Conservation (phyloP, 2,113 vertebrate genomes). For the Calyptommatus sinebrachiatus region DNA sequence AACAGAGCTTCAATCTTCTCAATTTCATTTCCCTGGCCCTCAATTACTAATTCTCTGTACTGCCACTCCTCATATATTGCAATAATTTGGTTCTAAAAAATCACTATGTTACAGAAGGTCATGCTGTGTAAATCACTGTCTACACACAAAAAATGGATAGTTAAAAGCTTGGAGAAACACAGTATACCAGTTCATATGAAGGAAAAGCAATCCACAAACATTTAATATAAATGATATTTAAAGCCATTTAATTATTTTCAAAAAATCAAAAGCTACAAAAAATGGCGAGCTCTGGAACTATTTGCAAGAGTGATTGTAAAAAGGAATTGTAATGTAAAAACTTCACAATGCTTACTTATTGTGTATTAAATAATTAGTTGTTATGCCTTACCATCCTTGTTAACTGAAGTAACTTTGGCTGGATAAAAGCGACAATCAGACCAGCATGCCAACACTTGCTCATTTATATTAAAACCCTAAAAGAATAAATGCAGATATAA, state of each 20-base stretch:
- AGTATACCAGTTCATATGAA: neutral
- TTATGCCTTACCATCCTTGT: conserved; percentile 88
- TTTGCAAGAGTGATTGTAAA: neutral
- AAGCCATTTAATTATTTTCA: neutral
- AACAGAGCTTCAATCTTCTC: too few relatives aligned
- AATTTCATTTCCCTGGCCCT: too few relatives aligned
- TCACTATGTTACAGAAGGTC: too few relatives aligned
- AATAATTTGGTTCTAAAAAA: too few relatives aligned
- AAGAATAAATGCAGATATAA: conserved; percentile 22
- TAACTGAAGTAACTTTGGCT: conserved; percentile 90
- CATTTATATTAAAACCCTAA: conserved; percentile 87
- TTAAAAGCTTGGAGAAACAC: too few relatives aligned
- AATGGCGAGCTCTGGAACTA: neutral
- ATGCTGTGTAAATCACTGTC: too few relatives aligned
- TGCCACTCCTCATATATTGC: too few relatives aligned
- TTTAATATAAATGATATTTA: neutral
- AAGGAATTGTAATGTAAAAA: too few relatives aligned
- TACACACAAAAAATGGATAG: too few relatives aligned
- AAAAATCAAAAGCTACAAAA: neutral
- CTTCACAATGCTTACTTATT: neutral
- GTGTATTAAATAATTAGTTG: neutral
- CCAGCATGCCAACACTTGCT: conserved; percentile 95
- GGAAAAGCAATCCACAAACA: neutral
- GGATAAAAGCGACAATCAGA: conserved; percentile 97
- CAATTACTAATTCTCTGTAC: too few relatives aligned